Evolutionary conservation across 2,797 vertebrate genomes (phyloP), one percentile per base, ranked within the genome.

Genomic region (Schizopygopsis malacanthus): DNA sequence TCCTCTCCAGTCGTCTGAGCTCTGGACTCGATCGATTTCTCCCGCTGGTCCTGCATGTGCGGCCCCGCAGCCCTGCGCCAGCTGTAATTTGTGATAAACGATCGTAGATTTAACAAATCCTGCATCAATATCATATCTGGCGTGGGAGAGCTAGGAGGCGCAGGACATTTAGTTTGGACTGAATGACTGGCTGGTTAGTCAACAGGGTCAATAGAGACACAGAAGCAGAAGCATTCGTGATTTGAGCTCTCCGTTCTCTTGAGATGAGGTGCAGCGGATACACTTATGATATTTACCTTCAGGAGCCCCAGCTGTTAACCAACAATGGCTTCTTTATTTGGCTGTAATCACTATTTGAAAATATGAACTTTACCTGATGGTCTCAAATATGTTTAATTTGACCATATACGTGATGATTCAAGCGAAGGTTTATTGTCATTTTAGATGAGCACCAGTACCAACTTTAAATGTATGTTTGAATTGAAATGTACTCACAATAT

Each of bases 121-220:
- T 28, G 20, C 91, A 92, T 96, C 95, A 90, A 95, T 95, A 94
- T 90, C 13, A 88, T 78, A 92, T 93, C 90, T 92, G 71, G 90
- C 89, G 91, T 56, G 89, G 90, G 89, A 90, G 93, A 82, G 90
- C 93, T 93, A 94, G 95, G 93, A 94, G 93, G 94, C 93, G 92
- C 95, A 95, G 95, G 95, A 95, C 94, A 95, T 94, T 95, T 94
- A 90, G 93, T 94, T 94, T 95, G 79, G 92, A 93, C 92, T 91
- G 93, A 94, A 94, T 92, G 93, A 95, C 93, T 78, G 93, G 94
- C 93, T 91, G 84, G 2, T 50, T 88, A 72, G 94, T 77, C 20
- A 73, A 76, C 72, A 41, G 89, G 92, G 92, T 94, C 93, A 93
- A 92, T 89, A 90, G 91, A 91, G 92, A 87, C 50, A 71, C 83